Base-by-base conservation (phyloP, 2,113 vertebrate genomes). In the Catagonus wagneri region DNA sequence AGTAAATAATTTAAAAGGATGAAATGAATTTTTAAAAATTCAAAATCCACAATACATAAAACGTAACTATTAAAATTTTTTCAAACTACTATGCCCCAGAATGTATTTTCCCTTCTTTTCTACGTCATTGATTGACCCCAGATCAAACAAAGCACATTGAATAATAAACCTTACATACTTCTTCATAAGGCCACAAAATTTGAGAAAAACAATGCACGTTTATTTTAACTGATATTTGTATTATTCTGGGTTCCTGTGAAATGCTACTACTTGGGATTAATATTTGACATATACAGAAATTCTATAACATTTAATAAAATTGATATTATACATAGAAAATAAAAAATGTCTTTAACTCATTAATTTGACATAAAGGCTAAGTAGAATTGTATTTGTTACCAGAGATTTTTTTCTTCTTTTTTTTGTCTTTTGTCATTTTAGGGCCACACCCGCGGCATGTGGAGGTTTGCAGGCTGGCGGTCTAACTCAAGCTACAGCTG, bases 1-100 rank as follows among this genome's bases (percentile, higher is more conserved):
- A 96, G 85, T 75, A 93, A 89, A 90, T 60, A 52, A 34, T 85
- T 80, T 87, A 89, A 90, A 20, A 34, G 12, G 88, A 63, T 36
- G 36, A 72, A n/a, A 29, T 14, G 61, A 86, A 74, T 44, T 13
- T 25, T 13, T 25, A 71, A 92, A 83, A 56, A 85, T 66, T 76
- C 7, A 92, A 89, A 94, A 54, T 63, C 13, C 13, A 65, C 7
- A 71, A 22, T 39, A 65, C 17, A 56, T 29, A 92, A 71, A 69
- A 60, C 39, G 9, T 23, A 76, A 81, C 44, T 25, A 66, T 68
- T 34, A 71, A 23, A 76, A 68, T 12, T 29, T 25, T 71, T 93
- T 79, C n/a, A 79, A 75, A 58, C 23, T 66, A 32, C 25, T 68
- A 15, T 22, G 83, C 10, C 2, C 56, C 72, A 76, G 14, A 69